Percentiles rank a stretch among this genome's conserved stretches.
These are phyloP conservation scores for Eulithis testata DNA, from an alignment of 2,888 invertebrate species.

Conservation along the genomic window DNA sequence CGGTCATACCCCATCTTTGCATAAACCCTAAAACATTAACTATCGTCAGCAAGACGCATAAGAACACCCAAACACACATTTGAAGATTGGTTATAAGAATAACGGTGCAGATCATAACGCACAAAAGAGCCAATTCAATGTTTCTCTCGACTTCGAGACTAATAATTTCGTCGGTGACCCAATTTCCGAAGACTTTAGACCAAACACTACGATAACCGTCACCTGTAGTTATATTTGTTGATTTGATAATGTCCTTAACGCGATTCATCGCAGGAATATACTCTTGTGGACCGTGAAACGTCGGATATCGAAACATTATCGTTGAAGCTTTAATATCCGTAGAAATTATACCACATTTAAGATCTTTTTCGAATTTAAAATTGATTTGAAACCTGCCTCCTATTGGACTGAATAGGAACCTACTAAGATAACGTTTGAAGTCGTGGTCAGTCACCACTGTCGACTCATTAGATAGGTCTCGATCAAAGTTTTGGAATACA, in stretches of 20 bases:
- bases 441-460: slow-evolving; percentile 76
- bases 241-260: slow-evolving; percentile 82
- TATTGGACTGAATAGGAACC: slow-evolving; percentile 87
- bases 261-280: slow-evolving; percentile 90
- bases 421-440: slow-evolving; percentile 86
- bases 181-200: slow-evolving; percentile 89
- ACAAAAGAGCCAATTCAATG: slow-evolving; percentile 89
- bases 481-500: slow-evolving; percentile 82
- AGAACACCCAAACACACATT: slow-evolving; percentile 91
- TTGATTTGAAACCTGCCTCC: slow-evolving; percentile 89
- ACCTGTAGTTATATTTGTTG: slow-evolving; percentile 84
- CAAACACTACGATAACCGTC: slow-evolving; percentile 87
- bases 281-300: slow-evolving; percentile 85
- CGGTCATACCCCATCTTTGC: slow-evolving; percentile 92
- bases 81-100: slow-evolving; percentile 90
- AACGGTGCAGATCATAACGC: slow-evolving; percentile 92
- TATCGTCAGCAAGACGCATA: slow-evolving; percentile 90
- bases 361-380: slow-evolving; percentile 85
- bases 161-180: slow-evolving; percentile 92
- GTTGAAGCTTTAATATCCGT: slow-evolving; percentile 85
- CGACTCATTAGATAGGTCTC: slow-evolving; percentile 74
- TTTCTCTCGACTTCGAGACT: slow-evolving; percentile 90
- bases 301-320: slow-evolving; percentile 86
- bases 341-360: slow-evolving; percentile 86
- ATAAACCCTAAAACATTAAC: slow-evolving; percentile 90